These are phyloP conservation scores for Python bivittatus DNA, from an alignment of 2,113 vertebrate genomes.

Conservation along the genomic window DNA sequence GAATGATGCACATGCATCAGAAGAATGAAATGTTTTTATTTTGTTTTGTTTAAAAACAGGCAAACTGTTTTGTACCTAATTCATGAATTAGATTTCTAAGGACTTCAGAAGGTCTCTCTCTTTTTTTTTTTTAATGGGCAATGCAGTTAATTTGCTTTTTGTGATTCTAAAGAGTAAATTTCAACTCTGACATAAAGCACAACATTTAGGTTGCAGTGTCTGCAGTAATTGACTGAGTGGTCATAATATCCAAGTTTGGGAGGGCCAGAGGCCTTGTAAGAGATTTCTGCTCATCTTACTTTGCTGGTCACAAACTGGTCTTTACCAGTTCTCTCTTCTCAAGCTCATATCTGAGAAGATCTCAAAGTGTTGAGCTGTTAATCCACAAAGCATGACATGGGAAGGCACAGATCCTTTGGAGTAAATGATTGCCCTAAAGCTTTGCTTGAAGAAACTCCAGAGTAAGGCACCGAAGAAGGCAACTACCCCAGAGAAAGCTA, in stretches of 20 bases:
- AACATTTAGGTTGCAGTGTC: not conserved
- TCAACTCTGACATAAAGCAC: slow-evolving; percentile 12
- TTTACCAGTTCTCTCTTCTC: too few species aligned
- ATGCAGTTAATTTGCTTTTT: not conserved
- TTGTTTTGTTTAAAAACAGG: not conserved
- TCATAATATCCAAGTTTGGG: not conserved
- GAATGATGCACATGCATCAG: not conserved
- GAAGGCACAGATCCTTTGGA: too few species aligned
- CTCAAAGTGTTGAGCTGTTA: too few species aligned
- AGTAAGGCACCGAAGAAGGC: not conserved
- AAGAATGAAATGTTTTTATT: not conserved
- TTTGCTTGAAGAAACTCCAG: too few species aligned
- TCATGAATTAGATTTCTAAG: not conserved
- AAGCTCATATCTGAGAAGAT: too few species aligned
- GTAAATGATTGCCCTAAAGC: too few species aligned
- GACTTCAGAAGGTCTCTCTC: not conserved
- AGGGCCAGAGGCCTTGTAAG: too few species aligned
- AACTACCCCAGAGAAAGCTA: too few species aligned
- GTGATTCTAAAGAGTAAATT: not conserved
- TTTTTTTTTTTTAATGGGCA: not conserved
- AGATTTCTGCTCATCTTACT: too few species aligned
- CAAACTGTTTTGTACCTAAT: not conserved
- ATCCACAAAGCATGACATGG: too few species aligned
- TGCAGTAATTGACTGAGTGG: not conserved
- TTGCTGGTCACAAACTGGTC: too few species aligned